Evolutionary conservation across 1,140 invertebrate genomes (phyloP).

Genomic region (Drosophila mojavensis): DNA sequence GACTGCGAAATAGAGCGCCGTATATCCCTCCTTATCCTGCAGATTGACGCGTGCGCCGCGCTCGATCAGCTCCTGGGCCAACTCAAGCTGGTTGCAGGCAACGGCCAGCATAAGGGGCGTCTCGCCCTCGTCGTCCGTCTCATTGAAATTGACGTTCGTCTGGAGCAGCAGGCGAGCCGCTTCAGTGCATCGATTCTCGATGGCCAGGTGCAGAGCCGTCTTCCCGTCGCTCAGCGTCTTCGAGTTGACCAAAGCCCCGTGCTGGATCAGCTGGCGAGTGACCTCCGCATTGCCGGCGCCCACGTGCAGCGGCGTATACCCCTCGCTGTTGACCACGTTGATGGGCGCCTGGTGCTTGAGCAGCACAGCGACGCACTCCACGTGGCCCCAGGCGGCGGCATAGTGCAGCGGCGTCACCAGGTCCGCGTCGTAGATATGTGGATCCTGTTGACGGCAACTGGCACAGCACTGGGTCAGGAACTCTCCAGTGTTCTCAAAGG

Average conservation of each 20-base stretch:
- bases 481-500: constrained; percentile 85
- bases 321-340: constrained; percentile 92
- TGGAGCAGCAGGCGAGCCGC: constrained; percentile 86
- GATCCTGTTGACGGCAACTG: constrained; percentile 79
- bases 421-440: constrained; percentile 85
- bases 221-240: constrained; percentile 76
- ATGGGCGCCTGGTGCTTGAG: constrained; percentile 94
- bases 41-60: constrained; percentile 86
- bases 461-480: constrained; percentile 75
- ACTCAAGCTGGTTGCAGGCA: constrained; percentile 83
- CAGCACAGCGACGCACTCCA: constrained; percentile 87
- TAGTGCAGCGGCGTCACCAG: constrained; percentile 86
- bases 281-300: constrained; percentile 88
- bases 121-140: constrained; percentile 85
- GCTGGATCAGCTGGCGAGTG: constrained; percentile 60
- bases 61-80: constrained; percentile 85
- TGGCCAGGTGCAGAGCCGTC: constrained; percentile 72
- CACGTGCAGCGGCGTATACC: constrained; percentile 95
- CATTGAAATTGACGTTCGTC: constrained; percentile 86
- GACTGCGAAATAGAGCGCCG: constrained; percentile 86
- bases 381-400: constrained; percentile 85
- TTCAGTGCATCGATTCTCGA: constrained; percentile 82
- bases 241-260: constrained; percentile 74
- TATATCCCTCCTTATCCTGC: constrained; percentile 86
- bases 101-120: constrained; percentile 86